Evolutionary conservation across 2,888 invertebrate species (phyloP), one percentile per base, ranked within the genome.

Genomic region (Coenonympha glycerion): DNA sequence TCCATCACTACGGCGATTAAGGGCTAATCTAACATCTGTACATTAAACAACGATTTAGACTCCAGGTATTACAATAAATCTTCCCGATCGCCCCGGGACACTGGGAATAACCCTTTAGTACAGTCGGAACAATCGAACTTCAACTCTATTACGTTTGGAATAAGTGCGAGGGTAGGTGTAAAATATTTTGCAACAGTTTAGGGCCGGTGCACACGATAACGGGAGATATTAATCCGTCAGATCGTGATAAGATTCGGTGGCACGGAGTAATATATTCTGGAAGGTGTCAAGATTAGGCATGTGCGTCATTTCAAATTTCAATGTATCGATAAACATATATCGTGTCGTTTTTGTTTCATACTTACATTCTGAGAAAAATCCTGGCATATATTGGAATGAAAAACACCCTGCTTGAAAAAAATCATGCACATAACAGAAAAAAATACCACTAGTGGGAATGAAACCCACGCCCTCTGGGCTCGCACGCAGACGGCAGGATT

Each of bases 221-320:
- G 73, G 67, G 68, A 73, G 81, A 82, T 84, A 82, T 82, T 85
- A 84, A 85, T 85, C 85, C 82, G 71, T 79, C 81, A 78, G 82
- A 80, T 85, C 66, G 75, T 83, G 85, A 86, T 85, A 83, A 86
- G 83, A 86, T 84, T 86, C 84, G 76, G 79, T 69, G 79, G 84
- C 85, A 85, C 83, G 85, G 69, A 79, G 81, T 82, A 79, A 80
- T 84, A 76, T 82, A 81, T 80, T 79, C 74, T 68, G 63, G 58
- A 81, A 85, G 84, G 84, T 85, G 84, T 75, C 72, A 63, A 59
- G 44, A 47, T 45, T 63, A 72, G 68, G 51, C 65, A 52, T 54
- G 67, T 51, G 15, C n/a, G 11, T 22, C 26, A 15, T 9, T 15
- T 36, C 55, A 45, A n/a, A n/a, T n/a, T n/a, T 57, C 53, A 52